Percentiles rank a stretch among this genome's conserved stretches.
Conservation (phyloP, 2,888 invertebrate species). For the Eugnorisma glareosa region DNA sequence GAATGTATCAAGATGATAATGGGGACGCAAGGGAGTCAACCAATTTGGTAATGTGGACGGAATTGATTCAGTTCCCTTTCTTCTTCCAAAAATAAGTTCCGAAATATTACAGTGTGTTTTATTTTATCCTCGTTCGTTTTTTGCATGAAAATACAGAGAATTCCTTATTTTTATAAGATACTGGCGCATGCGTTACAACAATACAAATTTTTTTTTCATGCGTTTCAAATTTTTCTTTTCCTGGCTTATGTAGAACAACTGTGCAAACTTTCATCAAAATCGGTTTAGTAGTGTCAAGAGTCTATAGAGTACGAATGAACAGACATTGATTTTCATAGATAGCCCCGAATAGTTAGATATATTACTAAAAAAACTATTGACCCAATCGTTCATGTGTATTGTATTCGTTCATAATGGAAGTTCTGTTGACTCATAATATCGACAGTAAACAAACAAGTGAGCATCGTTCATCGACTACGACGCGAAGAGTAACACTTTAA, state of each 20-base stretch:
- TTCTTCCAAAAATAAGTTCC: neutral
- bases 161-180: neutral
- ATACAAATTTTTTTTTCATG: too few relatives aligned
- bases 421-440: conserved; percentile 25
- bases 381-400: neutral
- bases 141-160: neutral
- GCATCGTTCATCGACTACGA: conserved; percentile 29
- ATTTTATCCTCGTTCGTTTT: neutral
- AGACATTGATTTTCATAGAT: neutral
- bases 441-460: conserved; percentile 33
- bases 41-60: conserved; percentile 21
- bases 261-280: neutral
- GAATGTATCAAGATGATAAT: conserved; percentile 37
- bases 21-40: conserved; percentile 21
- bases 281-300: neutral
- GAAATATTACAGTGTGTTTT: neutral
- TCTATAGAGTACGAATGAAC: neutral
- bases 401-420: too few relatives aligned
- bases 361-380: conserved; percentile 5
- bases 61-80: conserved; percentile 22
- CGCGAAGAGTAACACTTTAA: conserved; percentile 35
- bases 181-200: neutral
- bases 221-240: neutral
- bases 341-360: neutral
- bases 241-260: neutral